Evolutionary conservation across 1,140 invertebrate genomes (phyloP).

Genomic region (Cotesia vestalis): DNA sequence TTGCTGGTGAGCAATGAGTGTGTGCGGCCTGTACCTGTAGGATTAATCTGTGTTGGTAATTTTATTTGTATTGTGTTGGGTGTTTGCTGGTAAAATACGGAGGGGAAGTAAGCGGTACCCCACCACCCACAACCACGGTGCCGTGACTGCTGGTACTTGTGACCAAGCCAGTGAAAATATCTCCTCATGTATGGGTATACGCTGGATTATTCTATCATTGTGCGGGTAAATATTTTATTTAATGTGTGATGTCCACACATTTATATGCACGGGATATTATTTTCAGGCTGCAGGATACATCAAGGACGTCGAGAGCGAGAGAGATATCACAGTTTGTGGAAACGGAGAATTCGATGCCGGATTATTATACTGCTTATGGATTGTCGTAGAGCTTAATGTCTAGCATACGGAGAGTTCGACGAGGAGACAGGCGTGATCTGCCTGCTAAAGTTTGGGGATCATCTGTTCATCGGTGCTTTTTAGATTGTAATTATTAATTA

Average conservation of each 20-base stretch:
- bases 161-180: too few species aligned
- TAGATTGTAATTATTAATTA: background rate
- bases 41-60: too few species aligned
- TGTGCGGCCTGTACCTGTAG: too few species aligned
- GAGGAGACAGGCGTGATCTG: conserved; percentile 19
- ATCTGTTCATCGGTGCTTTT: background rate
- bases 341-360: conserved; percentile 33
- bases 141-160: too few species aligned
- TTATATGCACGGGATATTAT: conserved; percentile 18
- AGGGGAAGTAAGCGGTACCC: background rate
- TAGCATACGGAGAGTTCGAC: conserved; percentile 29
- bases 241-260: background rate
- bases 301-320: conserved; percentile 32
- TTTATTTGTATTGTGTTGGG: too few species aligned
- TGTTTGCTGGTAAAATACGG: too few species aligned
- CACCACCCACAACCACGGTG: background rate
- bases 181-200: background rate
- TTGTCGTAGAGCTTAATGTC: background rate
- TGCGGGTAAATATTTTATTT: background rate
- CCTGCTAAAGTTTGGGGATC: background rate
- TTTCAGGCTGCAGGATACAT: conserved; percentile 31
- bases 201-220: background rate
- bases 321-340: background rate
- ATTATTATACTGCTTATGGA: background rate
- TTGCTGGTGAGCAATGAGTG: too few species aligned